These are phyloP conservation scores for Hydraecia micacea DNA, from an alignment of 2,888 invertebrate genomes.

Conservation along the genomic window DNA sequence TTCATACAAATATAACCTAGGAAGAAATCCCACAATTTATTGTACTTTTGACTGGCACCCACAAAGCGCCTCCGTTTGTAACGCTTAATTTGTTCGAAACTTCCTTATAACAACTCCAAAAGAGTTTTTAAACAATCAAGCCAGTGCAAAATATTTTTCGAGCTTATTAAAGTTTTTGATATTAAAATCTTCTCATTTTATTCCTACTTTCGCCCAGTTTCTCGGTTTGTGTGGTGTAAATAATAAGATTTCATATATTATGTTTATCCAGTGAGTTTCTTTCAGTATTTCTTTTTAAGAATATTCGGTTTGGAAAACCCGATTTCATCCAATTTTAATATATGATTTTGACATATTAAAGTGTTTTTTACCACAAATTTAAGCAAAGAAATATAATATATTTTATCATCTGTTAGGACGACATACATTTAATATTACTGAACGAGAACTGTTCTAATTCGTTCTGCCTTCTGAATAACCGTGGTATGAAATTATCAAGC, in stretches of 20 bases:
- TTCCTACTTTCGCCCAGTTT: slow-evolving; percentile 57
- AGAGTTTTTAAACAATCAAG: slow-evolving; percentile 45
- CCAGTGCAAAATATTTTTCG: slow-evolving; percentile 53
- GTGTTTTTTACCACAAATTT: neutral
- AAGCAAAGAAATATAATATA: neutral
- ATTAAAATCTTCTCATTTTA: slow-evolving; percentile 65
- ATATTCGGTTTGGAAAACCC: neutral
- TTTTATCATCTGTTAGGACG: neutral
- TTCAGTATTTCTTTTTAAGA: neutral
- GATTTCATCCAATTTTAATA: neutral
- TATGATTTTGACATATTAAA: neutral
- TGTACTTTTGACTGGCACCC: neutral
- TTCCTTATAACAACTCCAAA: slow-evolving; percentile 20
- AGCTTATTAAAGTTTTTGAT: slow-evolving; percentile 72
- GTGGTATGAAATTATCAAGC: neutral
- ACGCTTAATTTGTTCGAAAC: slow-evolving; percentile 21
- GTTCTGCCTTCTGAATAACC: neutral
- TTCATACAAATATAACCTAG: neutral
- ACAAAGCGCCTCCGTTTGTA: slow-evolving; percentile 5
- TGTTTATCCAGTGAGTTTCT: neutral
- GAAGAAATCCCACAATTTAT: neutral
- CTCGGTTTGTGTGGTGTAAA: slow-evolving; percentile 49
- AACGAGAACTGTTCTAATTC: neutral
- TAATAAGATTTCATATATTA: slow-evolving; percentile 29
- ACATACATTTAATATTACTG: neutral